Conservation (phyloP, 92 coral and sea anemone genomes). For the Anthopleura xanthogrammica region DNA sequence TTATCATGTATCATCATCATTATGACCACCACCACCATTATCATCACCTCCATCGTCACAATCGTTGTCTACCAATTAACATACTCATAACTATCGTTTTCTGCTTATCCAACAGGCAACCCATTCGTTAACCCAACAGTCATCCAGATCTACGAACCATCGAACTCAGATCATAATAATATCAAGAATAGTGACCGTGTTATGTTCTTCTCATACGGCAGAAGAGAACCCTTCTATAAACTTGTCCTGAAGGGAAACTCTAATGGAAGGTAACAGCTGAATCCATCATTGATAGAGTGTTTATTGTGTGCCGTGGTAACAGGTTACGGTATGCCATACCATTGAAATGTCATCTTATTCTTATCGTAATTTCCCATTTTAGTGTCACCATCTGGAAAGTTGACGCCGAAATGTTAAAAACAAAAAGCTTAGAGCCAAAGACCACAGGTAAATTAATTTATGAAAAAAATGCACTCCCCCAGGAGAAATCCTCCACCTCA, state of each 20-base stretch:
- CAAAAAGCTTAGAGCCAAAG: constrained; percentile 16
- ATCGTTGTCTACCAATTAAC: background rate
- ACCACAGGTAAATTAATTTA: constrained; percentile 21
- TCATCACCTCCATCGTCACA: background rate
- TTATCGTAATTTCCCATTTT: background rate
- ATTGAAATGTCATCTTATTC: no score
- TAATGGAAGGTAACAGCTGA: constrained; percentile 56
- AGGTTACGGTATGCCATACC: no score
- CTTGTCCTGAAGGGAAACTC: constrained; percentile 81
- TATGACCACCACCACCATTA: background rate
- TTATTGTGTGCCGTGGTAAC: no score
- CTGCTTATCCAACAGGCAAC: constrained; percentile 33
- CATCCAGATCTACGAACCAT: constrained; percentile 49
- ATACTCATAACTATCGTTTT: background rate
- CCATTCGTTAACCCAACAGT: constrained; percentile 67
- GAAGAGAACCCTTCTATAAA: constrained; percentile 95
- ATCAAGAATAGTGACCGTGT: constrained; percentile 59
- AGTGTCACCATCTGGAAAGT: constrained; percentile 71
- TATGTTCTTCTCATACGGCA: constrained; percentile 92
- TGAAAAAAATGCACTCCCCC: background rate
- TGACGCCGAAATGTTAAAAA: constrained; percentile 35
- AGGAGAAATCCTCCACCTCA: no score
- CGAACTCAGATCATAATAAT: background rate
- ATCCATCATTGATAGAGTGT: background rate
- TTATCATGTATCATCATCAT: background rate